Evolutionary conservation across 2,888 invertebrate genomes (phyloP).

Genomic region (Stictocephala bisonia): DNA sequence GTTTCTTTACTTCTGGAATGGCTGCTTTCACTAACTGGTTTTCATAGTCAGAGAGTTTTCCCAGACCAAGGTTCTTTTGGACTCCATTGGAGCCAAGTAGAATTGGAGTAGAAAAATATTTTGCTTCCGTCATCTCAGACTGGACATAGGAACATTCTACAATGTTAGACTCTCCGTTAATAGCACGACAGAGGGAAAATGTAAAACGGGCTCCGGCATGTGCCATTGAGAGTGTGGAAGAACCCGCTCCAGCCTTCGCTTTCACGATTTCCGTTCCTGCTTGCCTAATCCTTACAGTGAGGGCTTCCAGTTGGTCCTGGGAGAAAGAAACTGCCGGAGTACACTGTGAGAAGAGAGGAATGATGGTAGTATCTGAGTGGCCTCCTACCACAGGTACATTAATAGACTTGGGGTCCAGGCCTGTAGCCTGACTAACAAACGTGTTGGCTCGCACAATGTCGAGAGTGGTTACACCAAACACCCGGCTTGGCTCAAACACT

Average conservation of each 20-base stretch:
- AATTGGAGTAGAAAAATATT: constrained; percentile 95
- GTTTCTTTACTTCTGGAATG: too few relatives aligned
- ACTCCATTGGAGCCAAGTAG: constrained; percentile 83
- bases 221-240: constrained; percentile 98
- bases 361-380: constrained; percentile 98
- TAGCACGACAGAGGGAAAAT: constrained; percentile 83
- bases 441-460: constrained; percentile 96
- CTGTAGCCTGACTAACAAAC: constrained; percentile 94
- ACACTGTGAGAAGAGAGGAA: constrained; percentile 94
- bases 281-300: constrained; percentile 96
- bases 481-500: constrained; percentile 88
- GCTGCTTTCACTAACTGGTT: too few relatives aligned
- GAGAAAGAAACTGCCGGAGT: constrained; percentile 84
- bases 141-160: constrained; percentile 94
- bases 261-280: constrained; percentile 99
- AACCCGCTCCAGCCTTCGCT: constrained; percentile 98
- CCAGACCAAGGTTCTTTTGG: too few relatives aligned
- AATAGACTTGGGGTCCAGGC: constrained; percentile 84
- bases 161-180: constrained; percentile 87
- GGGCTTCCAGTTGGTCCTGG: constrained; percentile 81
- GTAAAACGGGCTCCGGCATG: constrained; percentile 95
- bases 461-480: constrained; percentile 96
- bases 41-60: too few relatives aligned
- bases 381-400: constrained; percentile 97
- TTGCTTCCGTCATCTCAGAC: constrained; percentile 88